Evolutionary conservation across 2,113 vertebrate genomes (phyloP), one percentile per base, ranked within the genome.

Genomic region (Anguilla rostrata): DNA sequence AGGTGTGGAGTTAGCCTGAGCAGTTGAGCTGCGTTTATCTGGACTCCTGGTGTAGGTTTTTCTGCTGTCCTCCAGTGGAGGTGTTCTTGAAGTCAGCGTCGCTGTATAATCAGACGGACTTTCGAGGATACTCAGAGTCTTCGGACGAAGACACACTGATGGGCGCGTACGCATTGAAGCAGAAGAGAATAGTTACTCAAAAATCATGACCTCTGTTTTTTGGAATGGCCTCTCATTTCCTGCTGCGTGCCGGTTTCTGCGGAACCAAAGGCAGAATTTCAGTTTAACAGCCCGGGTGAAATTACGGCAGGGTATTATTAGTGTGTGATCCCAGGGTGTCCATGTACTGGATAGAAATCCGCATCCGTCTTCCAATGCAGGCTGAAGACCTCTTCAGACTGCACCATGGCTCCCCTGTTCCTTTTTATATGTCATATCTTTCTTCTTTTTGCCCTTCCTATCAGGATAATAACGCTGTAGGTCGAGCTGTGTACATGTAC

Each of bases 131-230:
- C 26, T 14, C 46, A 43, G 80, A 86, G 81, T 2, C 71, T 75
- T 34, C 26, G 2, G 71, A 41, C 60, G 40, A 16, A 53, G 39
- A 29, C 22, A n/a, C 1, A 14, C 57, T 26, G 40, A 71, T 75
- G n/a, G 85, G 29, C 29, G 75, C 16, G 75, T 82, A 82, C 15
- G 80, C 80, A 80, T 71, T 12, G 57, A 71, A 39, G 60, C 75
- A 53, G 34, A 39, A 86, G 82, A 86, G 82, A 71, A 86, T 49
- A 53, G 34, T 41, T 18, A 14, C 79, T 86, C 78, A 18, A 14
- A 46, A 83, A 63, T 71, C 29, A 29, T 82, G 16, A n/a, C 22
- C 46, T 83, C 40, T 82, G 82, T 82, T 86, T 86, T 46, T 60
- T 56, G n/a, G n/a, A 66, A 29, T 20, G 2, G 9, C 11, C 22